Conservation (phyloP, 2,888 invertebrate genomes). For the Drosophila parthenogenetica region DNA sequence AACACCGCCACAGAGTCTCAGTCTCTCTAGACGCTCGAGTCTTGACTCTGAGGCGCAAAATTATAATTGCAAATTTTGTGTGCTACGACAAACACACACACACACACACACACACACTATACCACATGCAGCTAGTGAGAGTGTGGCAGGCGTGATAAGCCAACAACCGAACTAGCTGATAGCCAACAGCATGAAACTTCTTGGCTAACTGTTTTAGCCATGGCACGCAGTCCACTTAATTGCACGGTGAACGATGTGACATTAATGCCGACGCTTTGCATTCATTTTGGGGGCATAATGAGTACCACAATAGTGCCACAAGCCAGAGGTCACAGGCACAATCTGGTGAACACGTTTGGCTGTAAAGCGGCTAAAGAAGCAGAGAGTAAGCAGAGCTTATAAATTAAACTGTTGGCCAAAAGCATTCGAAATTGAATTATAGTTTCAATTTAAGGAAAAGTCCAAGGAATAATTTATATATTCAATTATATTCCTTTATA, state of each 20-base stretch:
- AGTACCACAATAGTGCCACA: slow-evolving; percentile 47
- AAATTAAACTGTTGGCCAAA: too few species aligned
- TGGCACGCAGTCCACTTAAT: slow-evolving; percentile 62
- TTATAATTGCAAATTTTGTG: slow-evolving; percentile 79
- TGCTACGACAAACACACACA: slow-evolving; percentile 26
- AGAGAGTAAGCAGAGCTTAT: neutral
- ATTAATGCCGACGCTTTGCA: slow-evolving; percentile 80
- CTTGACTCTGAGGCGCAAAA: slow-evolving; percentile 69
- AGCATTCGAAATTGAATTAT: too few species aligned
- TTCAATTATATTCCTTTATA: too few species aligned
- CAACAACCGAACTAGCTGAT: slow-evolving; percentile 56
- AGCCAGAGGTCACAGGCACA: slow-evolving; percentile 43
- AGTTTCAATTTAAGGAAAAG: too few species aligned
- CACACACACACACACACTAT: slow-evolving; percentile 7
- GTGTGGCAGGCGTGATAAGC: slow-evolving; percentile 78
- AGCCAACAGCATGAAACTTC: slow-evolving; percentile 35
- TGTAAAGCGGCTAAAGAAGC: neutral
- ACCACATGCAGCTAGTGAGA: slow-evolving; percentile 60
- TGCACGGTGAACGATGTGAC: slow-evolving; percentile 55
- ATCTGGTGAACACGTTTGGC: slow-evolving; percentile 18
- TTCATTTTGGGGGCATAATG: slow-evolving; percentile 75
- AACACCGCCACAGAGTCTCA: slow-evolving; percentile 66
- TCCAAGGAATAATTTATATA: too few species aligned
- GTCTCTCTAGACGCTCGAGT: slow-evolving; percentile 30
- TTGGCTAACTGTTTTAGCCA: slow-evolving; percentile 16